These are phyloP conservation scores for Sycobia sp. DNA, from an alignment of 1,140 invertebrate species.

Conservation along the genomic window DNA sequence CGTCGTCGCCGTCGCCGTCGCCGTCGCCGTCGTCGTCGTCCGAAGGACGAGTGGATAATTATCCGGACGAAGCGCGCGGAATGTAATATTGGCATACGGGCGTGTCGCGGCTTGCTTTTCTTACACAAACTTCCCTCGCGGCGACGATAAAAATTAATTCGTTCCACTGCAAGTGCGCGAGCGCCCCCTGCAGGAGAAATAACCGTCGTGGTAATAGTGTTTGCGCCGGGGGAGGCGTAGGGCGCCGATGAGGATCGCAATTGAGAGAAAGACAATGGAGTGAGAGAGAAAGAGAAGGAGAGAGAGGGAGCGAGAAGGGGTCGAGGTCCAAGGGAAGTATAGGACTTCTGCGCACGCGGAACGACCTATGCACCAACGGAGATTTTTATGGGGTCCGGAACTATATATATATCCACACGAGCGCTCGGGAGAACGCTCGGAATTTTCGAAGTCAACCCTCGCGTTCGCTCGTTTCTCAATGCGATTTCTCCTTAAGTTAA, in stretches of 20 bases:
- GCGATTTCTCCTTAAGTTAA: conserved; percentile 15
- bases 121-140: no score
- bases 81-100: not conserved
- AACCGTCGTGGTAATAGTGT: not conserved
- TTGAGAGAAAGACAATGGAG: no score
- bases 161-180: not conserved
- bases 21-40: not conserved
- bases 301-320: no score
- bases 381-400: conserved; percentile 54
- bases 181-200: not conserved
- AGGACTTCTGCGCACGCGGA: conserved; percentile 30
- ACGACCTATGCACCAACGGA: conserved; percentile 37
- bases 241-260: not conserved
- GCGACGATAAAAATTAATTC: conserved; percentile 39
- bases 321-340: not conserved
- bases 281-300: no score
- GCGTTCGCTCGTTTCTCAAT: conserved; percentile 35
- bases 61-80: not conserved
- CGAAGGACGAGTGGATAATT: conserved; percentile 18
- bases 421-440: conserved; percentile 45
- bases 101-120: conserved; percentile 16
- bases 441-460: conserved; percentile 46
- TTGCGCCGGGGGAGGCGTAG: not conserved
- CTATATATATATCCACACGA: conserved; percentile 38
- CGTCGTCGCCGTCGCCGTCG: no score